Evolutionary conservation across 2,888 invertebrate genomes (phyloP), one percentile per base, ranked within the genome.

Genomic region (Cantharis nigra): DNA sequence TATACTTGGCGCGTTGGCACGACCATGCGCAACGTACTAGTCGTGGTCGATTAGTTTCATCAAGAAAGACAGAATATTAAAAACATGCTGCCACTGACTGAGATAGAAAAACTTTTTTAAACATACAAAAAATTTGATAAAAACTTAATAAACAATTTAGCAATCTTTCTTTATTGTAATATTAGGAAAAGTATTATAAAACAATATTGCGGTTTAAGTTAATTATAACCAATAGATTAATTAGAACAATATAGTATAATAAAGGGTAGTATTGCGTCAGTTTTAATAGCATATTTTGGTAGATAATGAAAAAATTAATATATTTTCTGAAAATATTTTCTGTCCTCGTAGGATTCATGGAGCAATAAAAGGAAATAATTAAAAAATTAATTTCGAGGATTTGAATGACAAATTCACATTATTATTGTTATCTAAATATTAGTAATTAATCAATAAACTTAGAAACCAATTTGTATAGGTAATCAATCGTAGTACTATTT

Each of bases 1-100:
- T 78, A 78, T 79, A 78, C 74, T 80, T 80, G 80, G 78, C 80
- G 79, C 79, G 79, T 78, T 70, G 63, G 67, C n/a, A n/a, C 62
- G 13, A 63, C 76, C 80, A 72, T 72, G 80, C 79, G 79, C 78
- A 71, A 3, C 14, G 69, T 18, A 26, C 72, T 11, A 10, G 67
- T 72, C 69, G 64, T 72, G 64, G 71, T 78, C 73, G 67, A 73
- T 73, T 72, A 49, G 0, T 13, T n/a, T 63, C n/a, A 16, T 49
- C 69, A 26, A 28, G 72, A 5, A 23, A 65, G 65, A 67, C 13
- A 9, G 23, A 23, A 26, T n/a, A 49, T 49, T n/a, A n/a, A 7
- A 2, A n/a, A n/a, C 5, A 49, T n/a, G 7, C n/a, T 3, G 9
- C n/a, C n/a, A n/a, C 49, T 3, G 49, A 49, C 49, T 49, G n/a